Conservation (phyloP, 2,797 vertebrate species). For the Falco rusticolus region DNA sequence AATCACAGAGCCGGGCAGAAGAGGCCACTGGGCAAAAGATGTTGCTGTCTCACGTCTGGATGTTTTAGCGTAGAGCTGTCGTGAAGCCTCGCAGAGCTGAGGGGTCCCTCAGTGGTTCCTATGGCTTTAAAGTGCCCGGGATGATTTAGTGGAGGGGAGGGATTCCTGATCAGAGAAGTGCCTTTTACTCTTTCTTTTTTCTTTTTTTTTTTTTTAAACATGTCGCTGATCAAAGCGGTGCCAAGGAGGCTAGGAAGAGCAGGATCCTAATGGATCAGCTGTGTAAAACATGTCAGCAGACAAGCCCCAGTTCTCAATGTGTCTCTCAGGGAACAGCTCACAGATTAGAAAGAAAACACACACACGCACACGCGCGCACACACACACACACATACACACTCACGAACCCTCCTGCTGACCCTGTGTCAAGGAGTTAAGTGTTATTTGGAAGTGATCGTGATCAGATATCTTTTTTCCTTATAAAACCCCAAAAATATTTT, state of each 20-base stretch:
- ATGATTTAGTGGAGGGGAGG: slow-evolving; percentile 73
- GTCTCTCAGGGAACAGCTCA: slow-evolving; percentile 44
- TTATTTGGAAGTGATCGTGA: slow-evolving; percentile 63
- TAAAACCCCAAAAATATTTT: slow-evolving; percentile 24
- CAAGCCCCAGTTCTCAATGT: slow-evolving; percentile 62
- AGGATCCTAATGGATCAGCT: slow-evolving; percentile 62
- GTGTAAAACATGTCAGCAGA: slow-evolving; percentile 75
- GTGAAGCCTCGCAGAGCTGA: slow-evolving; percentile 58
- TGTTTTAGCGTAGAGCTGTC: slow-evolving; percentile 55
- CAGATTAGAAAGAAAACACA: slow-evolving; percentile 49
- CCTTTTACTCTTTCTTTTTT: slow-evolving; percentile 30
- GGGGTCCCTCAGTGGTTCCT: slow-evolving; percentile 51
- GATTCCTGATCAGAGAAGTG: slow-evolving; percentile 66
- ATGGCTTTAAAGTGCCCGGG: slow-evolving; percentile 48
- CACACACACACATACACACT: neutral
- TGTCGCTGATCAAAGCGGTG: slow-evolving; percentile 68
- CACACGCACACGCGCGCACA: neutral
- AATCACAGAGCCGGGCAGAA: neutral
- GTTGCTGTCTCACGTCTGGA: slow-evolving; percentile 38
- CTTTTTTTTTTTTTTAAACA: slow-evolving; percentile 19
- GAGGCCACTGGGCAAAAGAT: slow-evolving; percentile 4
- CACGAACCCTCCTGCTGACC: slow-evolving; percentile 54
- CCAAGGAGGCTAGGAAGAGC: slow-evolving; percentile 55
- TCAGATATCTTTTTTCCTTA: neutral
- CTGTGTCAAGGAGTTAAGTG: slow-evolving; percentile 74